A percentile compares a stretch with the other conserved stretches of the same genome.
Evolutionary conservation across 37 sponge, comb jelly and placozoan genomes (phyloP).

Genomic region (Oscarella lobularis): DNA sequence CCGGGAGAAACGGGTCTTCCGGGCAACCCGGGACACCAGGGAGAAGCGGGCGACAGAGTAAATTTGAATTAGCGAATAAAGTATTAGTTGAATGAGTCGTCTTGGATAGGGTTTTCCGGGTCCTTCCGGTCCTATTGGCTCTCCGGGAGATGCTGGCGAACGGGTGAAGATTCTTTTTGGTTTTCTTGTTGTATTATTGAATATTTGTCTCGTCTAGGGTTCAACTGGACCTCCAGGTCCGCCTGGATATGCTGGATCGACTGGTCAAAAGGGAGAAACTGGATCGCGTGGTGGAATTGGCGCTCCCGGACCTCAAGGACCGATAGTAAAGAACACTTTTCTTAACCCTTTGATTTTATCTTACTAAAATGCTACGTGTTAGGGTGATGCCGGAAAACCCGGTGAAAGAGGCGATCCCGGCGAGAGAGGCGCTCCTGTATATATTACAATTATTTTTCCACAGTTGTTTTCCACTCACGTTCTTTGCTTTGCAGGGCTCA

Average conservation of each 20-base stretch:
- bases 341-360: neutral
- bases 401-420: neutral
- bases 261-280: no score
- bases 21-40: neutral
- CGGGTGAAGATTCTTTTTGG: no score
- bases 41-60: neutral
- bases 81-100: no score
- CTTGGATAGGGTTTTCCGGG: neutral
- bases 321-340: no score
- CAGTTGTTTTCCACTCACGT: neutral
- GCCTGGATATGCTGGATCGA: no score
- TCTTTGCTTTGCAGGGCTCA: neutral
- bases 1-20: neutral
- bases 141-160: no score
- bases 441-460: neutral
- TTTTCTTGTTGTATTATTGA: no score
- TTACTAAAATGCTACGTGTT: no score
- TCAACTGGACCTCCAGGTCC: no score
- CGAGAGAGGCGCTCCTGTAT: neutral
- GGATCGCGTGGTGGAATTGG: no score
- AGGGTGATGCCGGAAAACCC: neutral
- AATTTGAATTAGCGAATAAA: no score
- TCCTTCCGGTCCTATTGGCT: neutral
- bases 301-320: neutral
- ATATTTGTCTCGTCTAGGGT: no score